Conservation (phyloP, 2,797 vertebrate genomes). For the Sternarchorhynchus goeldii region DNA sequence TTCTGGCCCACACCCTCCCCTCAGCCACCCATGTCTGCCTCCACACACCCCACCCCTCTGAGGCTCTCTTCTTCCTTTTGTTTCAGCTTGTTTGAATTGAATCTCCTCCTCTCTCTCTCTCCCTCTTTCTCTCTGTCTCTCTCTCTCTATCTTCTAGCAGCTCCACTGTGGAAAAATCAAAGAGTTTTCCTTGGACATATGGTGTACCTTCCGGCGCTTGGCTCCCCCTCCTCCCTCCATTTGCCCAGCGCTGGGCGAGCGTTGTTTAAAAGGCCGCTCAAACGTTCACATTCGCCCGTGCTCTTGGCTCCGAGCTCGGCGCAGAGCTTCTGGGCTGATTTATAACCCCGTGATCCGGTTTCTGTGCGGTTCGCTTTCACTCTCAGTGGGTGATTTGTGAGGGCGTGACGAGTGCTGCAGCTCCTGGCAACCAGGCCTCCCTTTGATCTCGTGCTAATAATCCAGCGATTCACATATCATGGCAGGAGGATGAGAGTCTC, state of each 20-base stretch:
- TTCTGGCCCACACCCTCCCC: too few relatives aligned
- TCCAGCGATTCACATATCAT: conserved; percentile 61
- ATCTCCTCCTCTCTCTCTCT: not conserved
- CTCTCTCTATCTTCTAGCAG: not conserved
- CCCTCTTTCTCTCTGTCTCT: too few relatives aligned
- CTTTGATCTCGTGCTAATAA: conserved; percentile 65
- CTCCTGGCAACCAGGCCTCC: conserved; percentile 32
- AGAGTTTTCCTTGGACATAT: conserved; percentile 28
- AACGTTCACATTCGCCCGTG: not conserved
- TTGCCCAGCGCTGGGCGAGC: conserved; percentile 35
- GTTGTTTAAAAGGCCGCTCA: conserved; percentile 35
- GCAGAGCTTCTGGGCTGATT: conserved; percentile 4
- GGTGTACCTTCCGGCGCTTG: conserved; percentile 13
- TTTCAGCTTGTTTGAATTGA: conserved; percentile 33
- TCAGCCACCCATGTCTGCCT: not conserved
- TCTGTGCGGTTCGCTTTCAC: not conserved
- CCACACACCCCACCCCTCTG: not conserved
- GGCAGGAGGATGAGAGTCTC: conserved; percentile 49
- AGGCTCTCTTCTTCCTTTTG: not conserved
- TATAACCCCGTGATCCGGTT: not conserved
- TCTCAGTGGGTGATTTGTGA: not conserved
- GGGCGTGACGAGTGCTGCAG: not conserved
- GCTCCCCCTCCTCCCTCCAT: conserved; percentile 6
- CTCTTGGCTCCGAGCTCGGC: conserved; percentile 3
- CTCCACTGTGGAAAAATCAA: conserved; percentile 24